Evolutionary conservation across 2,797 vertebrate species (phyloP), one percentile per base, ranked within the genome.

Genomic region (Acrossocheilus wenchowensis): DNA sequence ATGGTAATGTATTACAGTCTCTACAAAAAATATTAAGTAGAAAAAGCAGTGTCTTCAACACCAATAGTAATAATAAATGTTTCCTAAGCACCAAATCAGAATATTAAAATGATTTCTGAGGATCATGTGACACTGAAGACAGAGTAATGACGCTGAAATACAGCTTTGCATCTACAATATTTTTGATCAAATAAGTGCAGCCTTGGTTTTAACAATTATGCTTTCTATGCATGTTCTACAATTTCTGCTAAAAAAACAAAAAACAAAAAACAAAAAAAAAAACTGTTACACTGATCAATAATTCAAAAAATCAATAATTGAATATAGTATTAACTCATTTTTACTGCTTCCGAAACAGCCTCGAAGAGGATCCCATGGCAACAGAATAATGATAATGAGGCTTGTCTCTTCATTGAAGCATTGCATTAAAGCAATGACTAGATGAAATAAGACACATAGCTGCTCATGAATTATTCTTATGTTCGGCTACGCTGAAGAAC

Each of bases 391-490:
- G 41, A 79, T 57, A 64, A 74, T 80, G 23, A 54, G 19, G 45
- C 23, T 72, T 23, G 75, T 87, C 50, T 83, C 30, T 79, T 60
- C 48, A 69, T 10, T 66, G 26, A 77, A 62, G 75, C 68, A 75
- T n/a, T 68, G 77, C 7, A 68, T 75, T 80, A 80, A 80, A 79
- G 26, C 81, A 60, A 83, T 75, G 82, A 81, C 45, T 43, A 45
- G 43, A 84, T 81, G 9, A 64, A 81, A 66, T 68, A 81, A 83
- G 43, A 87, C 41, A 78, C 21, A 60, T 14, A 78, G 54, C 43
- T 15, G 72, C 82, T 85, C 14, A 71, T 81, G 82, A 74, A 77
- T 81, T 81, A 81, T 81, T 85, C 45, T 74, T 39, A 66, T 69
- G 69, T 69, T 81, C 19, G 45, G 48, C 45, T 68, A 57, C 39